These are phyloP conservation scores for Osmerus mordax DNA, from an alignment of 2,113 vertebrate species.

Conservation along the genomic window DNA sequence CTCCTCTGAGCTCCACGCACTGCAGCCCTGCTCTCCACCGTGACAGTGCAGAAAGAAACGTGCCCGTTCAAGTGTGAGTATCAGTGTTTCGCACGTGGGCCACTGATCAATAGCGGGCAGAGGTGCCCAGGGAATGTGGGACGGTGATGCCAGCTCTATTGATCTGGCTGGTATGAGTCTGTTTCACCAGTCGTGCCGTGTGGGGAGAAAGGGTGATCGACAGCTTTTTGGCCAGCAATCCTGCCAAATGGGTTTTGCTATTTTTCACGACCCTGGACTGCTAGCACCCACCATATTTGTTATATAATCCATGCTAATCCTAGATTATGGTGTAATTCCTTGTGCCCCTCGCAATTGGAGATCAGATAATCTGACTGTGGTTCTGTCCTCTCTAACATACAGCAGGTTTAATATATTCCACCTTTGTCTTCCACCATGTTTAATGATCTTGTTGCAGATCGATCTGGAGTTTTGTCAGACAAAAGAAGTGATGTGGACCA, in stretches of 20 bases:
- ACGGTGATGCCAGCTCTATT: slow-evolving; percentile 24
- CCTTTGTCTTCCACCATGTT: too few relatives aligned
- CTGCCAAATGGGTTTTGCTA: slow-evolving; percentile 32
- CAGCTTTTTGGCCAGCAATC: not conserved
- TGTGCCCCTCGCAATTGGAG: slow-evolving; percentile 25
- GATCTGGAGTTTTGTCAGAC: too few relatives aligned
- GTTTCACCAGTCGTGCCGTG: slow-evolving; percentile 5
- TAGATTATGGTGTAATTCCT: slow-evolving; percentile 54
- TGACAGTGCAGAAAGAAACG: slow-evolving; percentile 53
- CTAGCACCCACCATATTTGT: slow-evolving; percentile 26
- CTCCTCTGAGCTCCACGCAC: slow-evolving; percentile 18
- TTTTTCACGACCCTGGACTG: slow-evolving; percentile 43
- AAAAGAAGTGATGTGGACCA: too few relatives aligned
- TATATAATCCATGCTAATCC: slow-evolving; percentile 51
- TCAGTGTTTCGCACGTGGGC: slow-evolving; percentile 13
- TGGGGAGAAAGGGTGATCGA: slow-evolving; percentile 29
- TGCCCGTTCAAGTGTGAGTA: not conserved
- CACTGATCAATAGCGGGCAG: slow-evolving; percentile 25
- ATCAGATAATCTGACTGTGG: slow-evolving; percentile 4
- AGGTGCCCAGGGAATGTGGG: slow-evolving; percentile 27
- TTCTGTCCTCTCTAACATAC: slow-evolving; percentile 1
- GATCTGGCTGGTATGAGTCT: slow-evolving; percentile 28
- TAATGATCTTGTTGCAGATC: too few relatives aligned
- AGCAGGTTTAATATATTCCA: slow-evolving; percentile 1
- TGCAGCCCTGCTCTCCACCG: slow-evolving; percentile 11